phyloP scores from a whole-genome alignment of 2,113 vertebrate genomes.

The Ranitomeya imitator region DNA sequence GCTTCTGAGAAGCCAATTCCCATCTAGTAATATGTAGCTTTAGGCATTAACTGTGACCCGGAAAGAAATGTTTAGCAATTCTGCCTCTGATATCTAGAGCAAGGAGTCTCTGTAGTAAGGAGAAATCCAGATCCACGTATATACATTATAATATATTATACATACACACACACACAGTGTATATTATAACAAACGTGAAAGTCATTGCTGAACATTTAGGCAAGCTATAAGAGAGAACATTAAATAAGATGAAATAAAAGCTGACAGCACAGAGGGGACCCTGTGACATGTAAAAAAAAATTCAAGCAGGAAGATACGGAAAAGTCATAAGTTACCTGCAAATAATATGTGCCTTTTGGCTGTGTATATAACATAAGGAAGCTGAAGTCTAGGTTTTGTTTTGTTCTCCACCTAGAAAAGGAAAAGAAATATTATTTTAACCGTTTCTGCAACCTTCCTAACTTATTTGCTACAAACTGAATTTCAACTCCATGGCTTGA shows the following conservation, averaged over 20 bases:
- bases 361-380: conserved; percentile 92
- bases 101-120: no score
- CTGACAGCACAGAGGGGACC: neutral
- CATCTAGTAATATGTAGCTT: no score
- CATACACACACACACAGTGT: no score
- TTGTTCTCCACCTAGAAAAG: conserved; percentile 82
- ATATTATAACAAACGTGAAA: no score
- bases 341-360: conserved; percentile 83
- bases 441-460: neutral
- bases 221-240: no score
- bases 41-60: no score
- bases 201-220: no score
- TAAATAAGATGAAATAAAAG: neutral
- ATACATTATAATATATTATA: no score
- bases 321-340: conserved; percentile 78
- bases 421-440: conserved; percentile 63
- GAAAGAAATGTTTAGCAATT: no score
- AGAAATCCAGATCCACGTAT: no score
- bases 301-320: neutral
- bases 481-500: neutral
- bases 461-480: neutral
- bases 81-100: no score
- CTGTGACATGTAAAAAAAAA: neutral
- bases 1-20: no score
- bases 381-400: conserved; percentile 91